Conservation (phyloP, 2,113 vertebrate genomes). For the Scolopax mira region DNA sequence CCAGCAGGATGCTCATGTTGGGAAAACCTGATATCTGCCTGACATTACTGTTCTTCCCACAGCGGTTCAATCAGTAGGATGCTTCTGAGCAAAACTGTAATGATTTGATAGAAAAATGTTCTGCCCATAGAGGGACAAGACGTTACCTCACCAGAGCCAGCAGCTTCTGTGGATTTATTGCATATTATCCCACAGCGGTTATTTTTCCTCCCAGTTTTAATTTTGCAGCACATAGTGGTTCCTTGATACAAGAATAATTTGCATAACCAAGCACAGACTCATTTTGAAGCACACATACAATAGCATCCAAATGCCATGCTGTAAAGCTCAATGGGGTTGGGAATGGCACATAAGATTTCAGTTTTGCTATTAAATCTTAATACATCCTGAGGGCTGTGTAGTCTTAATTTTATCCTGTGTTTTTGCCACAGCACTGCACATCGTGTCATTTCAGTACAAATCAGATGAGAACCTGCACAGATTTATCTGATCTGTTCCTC, state of each 20-base stretch:
- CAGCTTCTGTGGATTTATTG: background rate
- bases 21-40: constrained; percentile 45
- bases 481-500: background rate
- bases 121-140: constrained; percentile 2
- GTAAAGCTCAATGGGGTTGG: background rate
- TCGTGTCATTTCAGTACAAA: background rate
- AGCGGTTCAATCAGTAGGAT: background rate
- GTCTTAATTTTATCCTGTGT: background rate
- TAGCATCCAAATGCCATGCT: background rate
- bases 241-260: constrained; percentile 27
- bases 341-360: background rate
- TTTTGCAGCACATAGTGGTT: background rate
- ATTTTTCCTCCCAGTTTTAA: constrained; percentile 50
- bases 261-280: constrained; percentile 23
- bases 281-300: constrained; percentile 21
- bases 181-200: background rate
- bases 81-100: constrained; percentile 29
- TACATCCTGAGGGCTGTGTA: background rate
- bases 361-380: constrained; percentile 25
- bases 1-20: constrained; percentile 28
- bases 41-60: background rate
- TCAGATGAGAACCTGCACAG: background rate
- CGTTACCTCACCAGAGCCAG: background rate
- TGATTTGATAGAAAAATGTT: constrained; percentile 9
- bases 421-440: background rate